Evolutionary conservation across 92 coral and sea anemone species (phyloP), one percentile per base, ranked within the genome.

Genomic region (Siderastrea siderea): DNA sequence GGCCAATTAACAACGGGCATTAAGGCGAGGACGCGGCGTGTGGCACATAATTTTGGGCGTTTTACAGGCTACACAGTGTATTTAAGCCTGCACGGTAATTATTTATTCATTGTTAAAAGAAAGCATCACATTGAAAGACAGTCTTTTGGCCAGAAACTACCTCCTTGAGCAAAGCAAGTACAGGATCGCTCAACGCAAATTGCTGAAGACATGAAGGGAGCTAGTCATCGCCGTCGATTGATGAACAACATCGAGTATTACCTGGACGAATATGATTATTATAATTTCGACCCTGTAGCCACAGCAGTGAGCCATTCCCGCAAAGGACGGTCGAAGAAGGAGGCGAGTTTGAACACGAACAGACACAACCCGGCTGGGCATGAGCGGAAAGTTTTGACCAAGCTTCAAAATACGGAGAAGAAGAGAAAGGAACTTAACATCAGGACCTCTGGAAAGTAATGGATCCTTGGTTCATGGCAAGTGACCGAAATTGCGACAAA

Each of bases 211-310:
- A 95, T 95, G 98, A 86, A 77, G 62, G 98, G 98, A 53, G 73
- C 74, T 3, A 91, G 95, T 59, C 71, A 86, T 43, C 72, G 89
- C 50, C 91, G 98, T 46, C 91, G 98, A 26, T 4, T 93, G 47
- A 47, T 77, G 5, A 79, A 81, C 64, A 65, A 68, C 43, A 89
- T 86, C 59, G 98, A 95, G 83, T 89, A 87, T 44, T 84, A 86
- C 58, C 79, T 96, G 70, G 99, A 96, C 80, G 96, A 96, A 59
- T 96, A 95, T 52, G 99, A 96, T 12, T 75, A 95, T 67, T 96
- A 95, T 76, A 96, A 87, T 71, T 95, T 91, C 53, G 95, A 95
- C 64, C 89, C 85, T 44, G 70, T 45, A 8, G 80, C 82, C 26
- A 66, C 94, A 70, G 74, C 89, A 68, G 47, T 93, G 75, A 81